Percentiles rank a stretch among this genome's conserved stretches.
These are phyloP conservation scores for Muscicapa comitata DNA, from an alignment of 2,797 vertebrate species.

Conservation along the genomic window DNA sequence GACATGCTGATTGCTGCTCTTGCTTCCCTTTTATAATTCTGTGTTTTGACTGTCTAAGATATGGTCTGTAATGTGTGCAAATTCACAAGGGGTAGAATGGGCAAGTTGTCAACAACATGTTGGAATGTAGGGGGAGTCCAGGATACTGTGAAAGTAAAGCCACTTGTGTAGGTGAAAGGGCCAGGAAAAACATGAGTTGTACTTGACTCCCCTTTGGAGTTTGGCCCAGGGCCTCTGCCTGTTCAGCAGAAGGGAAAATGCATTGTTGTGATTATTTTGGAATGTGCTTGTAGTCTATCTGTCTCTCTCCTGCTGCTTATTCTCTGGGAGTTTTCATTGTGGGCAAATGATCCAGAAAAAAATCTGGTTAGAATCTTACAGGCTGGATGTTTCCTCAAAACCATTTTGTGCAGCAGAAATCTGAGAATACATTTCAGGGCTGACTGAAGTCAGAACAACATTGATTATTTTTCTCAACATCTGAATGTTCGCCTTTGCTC, in stretches of 20 bases:
- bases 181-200: not conserved
- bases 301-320: not conserved
- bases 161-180: not conserved
- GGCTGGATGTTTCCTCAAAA: not conserved
- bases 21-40: not conserved
- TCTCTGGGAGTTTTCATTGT: not conserved
- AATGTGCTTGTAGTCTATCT: not conserved
- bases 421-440: not conserved
- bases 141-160: not conserved
- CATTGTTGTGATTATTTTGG: not conserved
- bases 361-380: not conserved
- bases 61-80: not conserved
- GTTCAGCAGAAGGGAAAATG: not conserved
- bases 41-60: not conserved
- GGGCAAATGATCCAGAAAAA: not conserved
- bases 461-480: not conserved
- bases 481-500: not conserved
- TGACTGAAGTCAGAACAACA: not conserved
- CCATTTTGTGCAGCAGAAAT: not conserved
- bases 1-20: not conserved
- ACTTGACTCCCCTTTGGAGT: not conserved
- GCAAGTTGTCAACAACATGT: not conserved
- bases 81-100: not conserved
- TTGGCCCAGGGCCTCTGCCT: not conserved
- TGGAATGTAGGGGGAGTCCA: not conserved